phyloP scores from a whole-genome alignment of 2,113 vertebrate genomes.

The Dolichotis patagonum region DNA sequence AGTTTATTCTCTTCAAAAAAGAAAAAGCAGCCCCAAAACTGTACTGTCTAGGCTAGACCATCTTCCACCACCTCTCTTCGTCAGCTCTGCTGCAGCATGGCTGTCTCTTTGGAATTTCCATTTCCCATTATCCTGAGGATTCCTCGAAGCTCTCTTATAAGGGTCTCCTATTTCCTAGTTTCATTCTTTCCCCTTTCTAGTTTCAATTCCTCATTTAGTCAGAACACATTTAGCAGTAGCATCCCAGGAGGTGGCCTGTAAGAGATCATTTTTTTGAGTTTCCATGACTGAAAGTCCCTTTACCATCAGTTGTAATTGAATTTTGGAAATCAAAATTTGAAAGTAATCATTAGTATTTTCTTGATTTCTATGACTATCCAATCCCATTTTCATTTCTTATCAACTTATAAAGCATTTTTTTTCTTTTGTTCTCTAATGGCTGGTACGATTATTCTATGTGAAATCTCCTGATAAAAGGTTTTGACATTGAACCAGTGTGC shows the following conservation, averaged over 20 bases:
- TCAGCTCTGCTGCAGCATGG: background rate
- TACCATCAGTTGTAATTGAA: constrained; percentile 3
- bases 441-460: background rate
- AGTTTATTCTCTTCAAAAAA: too few relatives aligned
- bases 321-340: constrained; percentile 35
- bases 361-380: background rate
- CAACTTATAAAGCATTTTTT: background rate
- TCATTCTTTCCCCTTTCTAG: background rate
- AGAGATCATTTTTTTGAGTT: constrained; percentile 22
- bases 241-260: background rate
- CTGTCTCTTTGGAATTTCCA: background rate
- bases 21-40: background rate
- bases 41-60: background rate
- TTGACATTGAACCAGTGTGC: background rate
- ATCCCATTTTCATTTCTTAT: background rate
- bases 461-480: constrained; percentile 34
- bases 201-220: constrained; percentile 36
- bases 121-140: background rate
- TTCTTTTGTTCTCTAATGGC: background rate
- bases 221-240: constrained; percentile 18
- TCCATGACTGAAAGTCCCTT: constrained; percentile 44
- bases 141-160: background rate
- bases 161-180: background rate
- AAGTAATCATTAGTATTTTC: background rate
- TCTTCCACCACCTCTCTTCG: background rate